These are phyloP conservation scores for Conomelus anceps DNA, from an alignment of 2,888 invertebrate genomes.

Conservation along the genomic window DNA sequence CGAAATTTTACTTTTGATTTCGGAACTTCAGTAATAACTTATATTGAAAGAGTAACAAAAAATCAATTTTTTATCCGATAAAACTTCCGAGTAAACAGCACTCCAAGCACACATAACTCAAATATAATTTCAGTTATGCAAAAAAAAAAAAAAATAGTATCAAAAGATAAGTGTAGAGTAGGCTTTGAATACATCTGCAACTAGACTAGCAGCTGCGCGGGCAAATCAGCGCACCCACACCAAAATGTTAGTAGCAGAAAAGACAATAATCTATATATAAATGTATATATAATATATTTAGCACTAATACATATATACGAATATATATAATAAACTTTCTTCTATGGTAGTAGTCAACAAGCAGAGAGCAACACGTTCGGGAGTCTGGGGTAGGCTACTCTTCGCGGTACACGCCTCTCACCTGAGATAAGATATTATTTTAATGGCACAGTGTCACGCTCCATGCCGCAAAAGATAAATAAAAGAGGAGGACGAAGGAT, in stretches of 20 bases:
- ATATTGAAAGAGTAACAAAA: not conserved
- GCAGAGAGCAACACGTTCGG: not conserved
- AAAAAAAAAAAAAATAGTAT: not conserved
- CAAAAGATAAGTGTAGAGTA: not conserved
- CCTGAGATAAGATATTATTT: conserved; percentile 8
- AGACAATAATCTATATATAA: too few species aligned
- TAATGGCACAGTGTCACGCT: not conserved
- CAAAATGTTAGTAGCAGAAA: too few species aligned
- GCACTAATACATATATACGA: too few species aligned
- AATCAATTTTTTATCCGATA: not conserved
- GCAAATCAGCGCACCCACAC: too few species aligned
- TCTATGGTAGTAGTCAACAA: not conserved
- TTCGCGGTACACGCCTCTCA: not conserved
- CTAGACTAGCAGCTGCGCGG: not conserved
- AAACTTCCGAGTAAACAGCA: not conserved
- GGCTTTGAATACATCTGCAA: not conserved
- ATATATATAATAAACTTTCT: too few species aligned
- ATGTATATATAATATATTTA: too few species aligned
- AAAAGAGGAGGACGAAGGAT: not conserved
- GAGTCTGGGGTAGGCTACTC: too few species aligned
- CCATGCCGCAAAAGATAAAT: not conserved
- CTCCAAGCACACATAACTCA: not conserved
- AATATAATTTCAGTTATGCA: not conserved
- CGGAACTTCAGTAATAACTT: too few species aligned
- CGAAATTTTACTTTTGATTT: too few species aligned